Conservation (phyloP, 2,113 vertebrate species). For the Sphyrna mokarran region DNA sequence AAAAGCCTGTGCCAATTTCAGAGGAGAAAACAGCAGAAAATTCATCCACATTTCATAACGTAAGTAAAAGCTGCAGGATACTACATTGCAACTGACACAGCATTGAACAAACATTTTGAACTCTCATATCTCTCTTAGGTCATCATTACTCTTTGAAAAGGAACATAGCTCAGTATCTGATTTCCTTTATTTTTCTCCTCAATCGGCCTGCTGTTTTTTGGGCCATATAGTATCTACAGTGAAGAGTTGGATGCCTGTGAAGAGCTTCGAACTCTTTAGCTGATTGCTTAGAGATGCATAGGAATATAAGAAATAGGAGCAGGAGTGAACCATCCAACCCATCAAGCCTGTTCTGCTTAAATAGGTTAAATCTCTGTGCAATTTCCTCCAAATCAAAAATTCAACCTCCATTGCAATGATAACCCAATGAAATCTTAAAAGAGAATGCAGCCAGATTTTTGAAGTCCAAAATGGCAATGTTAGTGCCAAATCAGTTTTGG, state of each 20-base stretch:
- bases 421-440: no score
- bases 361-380: not conserved
- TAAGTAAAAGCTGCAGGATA: not conserved
- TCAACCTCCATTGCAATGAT: not conserved
- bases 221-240: not conserved
- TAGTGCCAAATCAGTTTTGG: no score
- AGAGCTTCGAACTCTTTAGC: not conserved
- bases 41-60: not conserved
- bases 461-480: no score
- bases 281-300: not conserved
- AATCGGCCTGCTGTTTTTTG: not conserved
- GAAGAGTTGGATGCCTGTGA: not conserved
- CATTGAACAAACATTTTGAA: not conserved
- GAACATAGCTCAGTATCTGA: not conserved
- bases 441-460: no score
- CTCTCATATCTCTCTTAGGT: not conserved
- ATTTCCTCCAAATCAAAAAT: not conserved
- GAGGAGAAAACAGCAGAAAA: not conserved
- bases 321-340: no score
- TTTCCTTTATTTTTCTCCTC: not conserved
- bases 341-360: no score
- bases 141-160: not conserved
- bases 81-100: not conserved
- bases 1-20: not conserved
- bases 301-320: no score